These are phyloP conservation scores for Platorchestia sp. DNA, from an alignment of 1,140 invertebrate genomes.

Conservation along the genomic window DNA sequence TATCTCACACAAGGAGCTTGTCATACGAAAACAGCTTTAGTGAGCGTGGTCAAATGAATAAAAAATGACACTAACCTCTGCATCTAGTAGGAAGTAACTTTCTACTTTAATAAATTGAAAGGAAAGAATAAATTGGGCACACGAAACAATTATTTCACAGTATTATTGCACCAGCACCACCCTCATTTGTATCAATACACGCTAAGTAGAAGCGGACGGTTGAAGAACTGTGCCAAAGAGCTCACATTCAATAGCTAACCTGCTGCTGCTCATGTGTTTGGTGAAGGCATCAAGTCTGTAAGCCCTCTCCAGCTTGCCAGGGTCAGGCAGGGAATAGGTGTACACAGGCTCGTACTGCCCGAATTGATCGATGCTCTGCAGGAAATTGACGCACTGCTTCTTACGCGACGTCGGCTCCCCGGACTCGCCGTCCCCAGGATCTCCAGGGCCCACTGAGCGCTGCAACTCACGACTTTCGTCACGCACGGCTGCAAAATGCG, in stretches of 20 bases:
- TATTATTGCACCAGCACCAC: too few species aligned
- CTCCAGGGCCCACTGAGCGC: slow-evolving; percentile 56
- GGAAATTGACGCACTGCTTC: slow-evolving; percentile 63
- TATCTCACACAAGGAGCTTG: too few species aligned
- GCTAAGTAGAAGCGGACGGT: too few species aligned
- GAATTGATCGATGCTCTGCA: slow-evolving; percentile 65
- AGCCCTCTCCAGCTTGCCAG: slow-evolving; percentile 60
- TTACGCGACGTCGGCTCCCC: slow-evolving; percentile 60
- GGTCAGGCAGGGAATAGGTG: slow-evolving; percentile 59
- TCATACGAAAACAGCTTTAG: too few species aligned
- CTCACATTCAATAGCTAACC: neutral
- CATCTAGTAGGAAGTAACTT: too few species aligned
- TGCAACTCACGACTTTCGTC: slow-evolving; percentile 26
- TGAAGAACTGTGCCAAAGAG: too few species aligned
- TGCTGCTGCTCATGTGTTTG: slow-evolving; percentile 28
- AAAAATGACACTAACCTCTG: too few species aligned
- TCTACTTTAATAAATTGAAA: too few species aligned
- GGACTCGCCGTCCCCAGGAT: slow-evolving; percentile 40
- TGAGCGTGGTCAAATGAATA: too few species aligned
- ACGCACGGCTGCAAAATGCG: neutral
- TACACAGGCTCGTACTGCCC: slow-evolving; percentile 65
- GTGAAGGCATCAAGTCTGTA: slow-evolving; percentile 60
- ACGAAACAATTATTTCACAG: too few species aligned
- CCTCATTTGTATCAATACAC: too few species aligned
- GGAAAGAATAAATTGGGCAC: too few species aligned